Evolutionary conservation across 1,140 invertebrate genomes (phyloP).

Genomic region (Pseudoatta argentina): DNA sequence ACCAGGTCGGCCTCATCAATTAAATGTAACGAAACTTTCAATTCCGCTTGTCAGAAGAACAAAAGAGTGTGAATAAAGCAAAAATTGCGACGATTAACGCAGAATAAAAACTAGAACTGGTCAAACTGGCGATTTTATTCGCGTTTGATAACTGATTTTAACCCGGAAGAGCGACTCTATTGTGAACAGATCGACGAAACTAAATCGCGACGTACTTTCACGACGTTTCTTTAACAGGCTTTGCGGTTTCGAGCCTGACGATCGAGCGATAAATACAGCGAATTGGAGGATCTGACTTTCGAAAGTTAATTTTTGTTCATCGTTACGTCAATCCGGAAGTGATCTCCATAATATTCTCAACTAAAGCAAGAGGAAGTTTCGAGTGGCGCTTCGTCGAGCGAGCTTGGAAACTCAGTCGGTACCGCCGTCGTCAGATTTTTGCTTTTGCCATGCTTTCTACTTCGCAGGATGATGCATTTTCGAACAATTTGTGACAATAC

Average conservation of each 20-base stretch:
- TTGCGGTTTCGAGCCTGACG: slow-evolving; percentile 45
- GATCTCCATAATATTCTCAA: slow-evolving; percentile 39
- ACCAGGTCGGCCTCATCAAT: neutral
- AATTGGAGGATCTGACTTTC: slow-evolving; percentile 14
- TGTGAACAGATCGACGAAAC: slow-evolving; percentile 36
- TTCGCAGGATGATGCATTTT: slow-evolving; percentile 60
- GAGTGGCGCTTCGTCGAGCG: slow-evolving; percentile 16
- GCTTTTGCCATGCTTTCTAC: slow-evolving; percentile 73
- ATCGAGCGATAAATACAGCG: slow-evolving; percentile 34
- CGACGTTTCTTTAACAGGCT: slow-evolving; percentile 48
- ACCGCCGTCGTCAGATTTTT: slow-evolving; percentile 65
- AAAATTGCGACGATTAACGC: neutral
- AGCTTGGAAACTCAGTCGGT: slow-evolving; percentile 53
- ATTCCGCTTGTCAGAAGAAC: slow-evolving; percentile 8
- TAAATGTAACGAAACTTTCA: slow-evolving; percentile 15
- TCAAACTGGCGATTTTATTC: slow-evolving; percentile 8
- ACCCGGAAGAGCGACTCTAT: slow-evolving; percentile 48
- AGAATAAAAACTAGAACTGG: neutral
- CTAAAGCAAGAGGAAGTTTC: neutral
- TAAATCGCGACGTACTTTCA: slow-evolving; percentile 55
- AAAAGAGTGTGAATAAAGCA: neutral
- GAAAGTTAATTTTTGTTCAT: slow-evolving; percentile 43
- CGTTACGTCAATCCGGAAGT: slow-evolving; percentile 43
- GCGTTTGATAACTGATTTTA: slow-evolving; percentile 7
- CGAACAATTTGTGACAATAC: slow-evolving; percentile 73